Base-by-base conservation (phyloP, 2,888 invertebrate species). In the Dryadula phaetusa region DNA sequence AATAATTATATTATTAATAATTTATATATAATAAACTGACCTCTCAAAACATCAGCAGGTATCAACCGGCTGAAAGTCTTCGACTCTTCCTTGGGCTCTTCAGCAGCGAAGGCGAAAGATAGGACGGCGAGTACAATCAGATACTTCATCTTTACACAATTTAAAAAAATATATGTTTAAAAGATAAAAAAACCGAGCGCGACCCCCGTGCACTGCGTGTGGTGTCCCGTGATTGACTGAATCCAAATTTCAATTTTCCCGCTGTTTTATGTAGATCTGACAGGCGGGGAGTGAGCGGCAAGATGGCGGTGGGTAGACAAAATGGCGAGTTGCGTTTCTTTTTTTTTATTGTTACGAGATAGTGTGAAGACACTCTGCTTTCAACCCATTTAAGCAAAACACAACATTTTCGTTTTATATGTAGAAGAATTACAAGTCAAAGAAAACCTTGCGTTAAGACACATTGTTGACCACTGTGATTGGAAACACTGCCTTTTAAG, bases 21-120 rank as follows among this genome's bases (percentile, higher is more conserved):
- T 37, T 54, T n/a, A 8, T 37, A 37, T n/a, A 8, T 25, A n/a
- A 49, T 28, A 56, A n/a, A 93, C 94, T 93, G 92, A 98, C 98
- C 98, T 95, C 98, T 95, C 72, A 98, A 94, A 44, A 97, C 97
- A 88, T 98, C 98, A 78, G 98, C 98, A 47, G 97, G 97, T 78
- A 98, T 97, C 75, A 97, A 93, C 74, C 98, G 94, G 81, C 95
- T 96, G 94, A 94, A 97, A 54, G 96, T 95, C 86, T 95, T 96
- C 60, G 95, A 94, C 47, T 93, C 93, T 70, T 90, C 90, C 76
- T 93, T 93, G 60, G 93, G 91, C 70, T 93, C 94, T 72, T 93
- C 93, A 73, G 93, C 94, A 73, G 94, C 90, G 74, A 94, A 89
- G 75, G 94, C 90, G 77, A 93, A 80, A 73, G 93, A 92, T 77